Percentiles rank a stretch among this genome's conserved stretches.
phyloP scores from a whole-genome alignment of 2,797 vertebrate species.

The Hybognathus amarus region DNA sequence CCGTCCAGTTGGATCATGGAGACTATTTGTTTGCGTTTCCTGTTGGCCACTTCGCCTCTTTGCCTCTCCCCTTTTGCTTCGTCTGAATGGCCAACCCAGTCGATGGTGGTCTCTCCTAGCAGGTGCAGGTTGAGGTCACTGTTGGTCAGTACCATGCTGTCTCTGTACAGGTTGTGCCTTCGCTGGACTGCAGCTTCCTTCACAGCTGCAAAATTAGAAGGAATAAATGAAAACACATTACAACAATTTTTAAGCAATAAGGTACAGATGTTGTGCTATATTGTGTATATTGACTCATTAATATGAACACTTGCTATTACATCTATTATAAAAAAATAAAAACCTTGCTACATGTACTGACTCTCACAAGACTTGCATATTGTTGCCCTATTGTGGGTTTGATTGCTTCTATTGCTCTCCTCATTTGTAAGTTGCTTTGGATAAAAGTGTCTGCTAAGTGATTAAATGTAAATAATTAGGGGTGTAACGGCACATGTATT shows the following conservation, averaged over 20 bases:
- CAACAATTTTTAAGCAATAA: background rate
- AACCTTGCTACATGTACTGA: no score
- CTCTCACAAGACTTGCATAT: no score
- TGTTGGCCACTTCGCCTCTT: conserved; percentile 53
- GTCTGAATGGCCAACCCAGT: conserved; percentile 84
- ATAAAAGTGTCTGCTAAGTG: no score
- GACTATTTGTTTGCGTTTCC: conserved; percentile 88
- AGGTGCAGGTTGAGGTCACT: conserved; percentile 95
- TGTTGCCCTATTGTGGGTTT: no score
- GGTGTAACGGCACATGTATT: no score
- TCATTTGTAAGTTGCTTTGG: no score
- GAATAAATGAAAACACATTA: background rate
- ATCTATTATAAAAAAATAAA: no score
- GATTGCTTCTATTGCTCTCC: no score
- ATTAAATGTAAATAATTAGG: no score
- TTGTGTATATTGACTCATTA: background rate
- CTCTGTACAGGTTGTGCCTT: conserved; percentile 94
- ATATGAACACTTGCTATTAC: no score
- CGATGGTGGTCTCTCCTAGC: conserved; percentile 82
- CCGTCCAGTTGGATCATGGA: conserved; percentile 89
- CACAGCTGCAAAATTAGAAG: conserved; percentile 79
- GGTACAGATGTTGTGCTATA: background rate
- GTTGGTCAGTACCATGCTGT: conserved; percentile 93
- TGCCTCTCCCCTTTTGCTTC: conserved; percentile 50
- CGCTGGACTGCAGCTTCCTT: conserved; percentile 95